Evolutionary conservation across 2,888 invertebrate species (phyloP), one percentile per base, ranked within the genome.

Genomic region (Caenorhabditis sp.): DNA sequence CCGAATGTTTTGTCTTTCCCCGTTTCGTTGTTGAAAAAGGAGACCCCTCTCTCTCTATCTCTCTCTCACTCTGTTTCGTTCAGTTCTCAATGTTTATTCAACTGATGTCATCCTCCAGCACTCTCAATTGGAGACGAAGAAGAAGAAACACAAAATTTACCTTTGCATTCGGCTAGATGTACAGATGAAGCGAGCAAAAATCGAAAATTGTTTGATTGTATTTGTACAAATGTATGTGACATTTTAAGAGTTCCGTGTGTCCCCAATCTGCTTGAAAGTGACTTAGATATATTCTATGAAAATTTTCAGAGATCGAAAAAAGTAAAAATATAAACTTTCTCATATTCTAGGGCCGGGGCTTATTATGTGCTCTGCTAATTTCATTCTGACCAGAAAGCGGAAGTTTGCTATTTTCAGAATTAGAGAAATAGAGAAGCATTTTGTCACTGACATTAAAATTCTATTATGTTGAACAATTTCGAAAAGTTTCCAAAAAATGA

Each of bases 101-200:
- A 49, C 61, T 73, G 73, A 73, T 73, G 73, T 73, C 73, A 73
- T 73, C 63, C 26, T 16, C n/a, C n/a, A n/a, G 70, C 70, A 44
- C 70, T 56, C 56, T 28, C 47, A 10, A 47, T 19, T 47, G 19
- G 47, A 47, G 44, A 44, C 56, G n/a, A n/a, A 44, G 10, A 44
- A n/a, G n/a, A 44, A n/a, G 19, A 22, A 66, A 49, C 66, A 66
- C 66, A 66, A 49, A 66, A 66, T 66, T 66, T 66, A 66, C 49
- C 64, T 66, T 66, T 66, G 58, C 69, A 69, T 69, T 69, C 56
- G 38, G 38, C 54, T 14, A 41, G 69, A 69, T 54, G 69, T 69
- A 41, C n/a, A 69, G 69, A 54, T 68, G 68, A 64, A 64, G 24
- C 19, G 47, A 69, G 56, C 56, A 69, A 26, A 56, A 35, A 69